Evolutionary conservation across 2,888 invertebrate genomes (phyloP), one percentile per base, ranked within the genome.

Genomic region (Acanthosoma haemorrhoidale): DNA sequence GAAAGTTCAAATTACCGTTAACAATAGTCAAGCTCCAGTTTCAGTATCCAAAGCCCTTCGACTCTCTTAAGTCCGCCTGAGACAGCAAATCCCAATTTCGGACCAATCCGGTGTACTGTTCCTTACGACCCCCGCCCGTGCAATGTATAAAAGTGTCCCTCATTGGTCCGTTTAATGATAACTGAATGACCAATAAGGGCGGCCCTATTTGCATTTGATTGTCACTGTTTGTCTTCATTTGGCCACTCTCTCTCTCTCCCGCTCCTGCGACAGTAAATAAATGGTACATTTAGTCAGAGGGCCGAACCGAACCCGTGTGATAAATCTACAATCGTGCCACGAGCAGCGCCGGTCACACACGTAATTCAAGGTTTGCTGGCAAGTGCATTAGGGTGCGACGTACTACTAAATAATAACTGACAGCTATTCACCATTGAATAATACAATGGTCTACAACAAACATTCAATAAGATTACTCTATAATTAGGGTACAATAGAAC

Each of bases 161-260:
- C 51, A 51, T 51, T 51, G 51, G 25, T n/a, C 29, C 25, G 51
- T 51, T 51, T 51, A 51, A 51, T 51, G 51, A 51, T 51, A 51
- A 51, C 51, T 51, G 51, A 51, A n/a, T 25, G n/a, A 25, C 51
- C 51, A 51, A 51, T 51, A 51, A 51, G 60, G 16, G 60, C 43
- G 63, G 63, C 21, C 32, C 25, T 43, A 66, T 66, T 66, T 66
- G 66, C 66, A 66, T 66, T 66, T 66, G 66, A 66, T 66, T 66
- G 66, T 66, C 66, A 66, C 39, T 38, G 66, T 66, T 66, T 66
- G 66, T 66, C 66, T 66, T 66, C 66, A 66, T 66, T 66, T 66
- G 66, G 39, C 66, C 34, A 32, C 51, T 51, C 51, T 13, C n/a
- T n/a, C n/a, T n/a, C n/a, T n/a, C n/a, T n/a, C n/a, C 25, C 25